Base-by-base conservation (phyloP, 1,140 invertebrate species). In the Oscheius sp. region DNA sequence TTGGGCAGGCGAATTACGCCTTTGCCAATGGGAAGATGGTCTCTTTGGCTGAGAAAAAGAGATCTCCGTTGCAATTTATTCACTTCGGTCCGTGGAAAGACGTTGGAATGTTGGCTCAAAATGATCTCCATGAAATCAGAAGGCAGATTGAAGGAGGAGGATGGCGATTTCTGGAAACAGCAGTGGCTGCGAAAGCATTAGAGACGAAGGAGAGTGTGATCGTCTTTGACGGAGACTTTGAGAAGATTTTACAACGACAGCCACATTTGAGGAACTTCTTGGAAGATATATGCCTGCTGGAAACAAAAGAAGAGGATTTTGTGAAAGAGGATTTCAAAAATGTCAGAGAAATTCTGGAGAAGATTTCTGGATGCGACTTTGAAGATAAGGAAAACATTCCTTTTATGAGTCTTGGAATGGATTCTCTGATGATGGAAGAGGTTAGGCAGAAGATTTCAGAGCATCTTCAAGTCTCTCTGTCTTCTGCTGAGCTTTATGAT, bases 391-490 rank as follows among this genome's bases (percentile, higher is more conserved):
- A 1, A 26, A 20, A 75, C 15, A 63, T 62, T 28, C 64, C 64
- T 1, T 74, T 77, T 23, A 77, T 77, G 75, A 34, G 58, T 23
- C 35, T 77, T 3, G 75, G 75, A 42, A 63, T 77, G 18, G 75
- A 77, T 42, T 77, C 75, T 28, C 68, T 77, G 58, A 72, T 78
- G 49, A 66, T 76, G 45, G 74, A 75, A 32, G 66, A 74, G 3
- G 32, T 77, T 1, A 3, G 75, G 36, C 15, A 15, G 7, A 69
- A 15, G 3, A 52, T 35, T 68, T 13, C 18, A 64, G 7, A 66
- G 58, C n/a, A 23, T 3, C 15, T 35, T 38, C 10, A 26, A 66
- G 36, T 55, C 7, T 20, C 15, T 15, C 7, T 55, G 28, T 55
- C 49, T 4, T 55, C 49, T 15, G 49, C 49, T 20, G 49, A 55